A percentile compares a stretch with the other conserved stretches of the same genome.
Evolutionary conservation across 2,888 invertebrate genomes (phyloP).

Genomic region (Erebia epiphron): DNA sequence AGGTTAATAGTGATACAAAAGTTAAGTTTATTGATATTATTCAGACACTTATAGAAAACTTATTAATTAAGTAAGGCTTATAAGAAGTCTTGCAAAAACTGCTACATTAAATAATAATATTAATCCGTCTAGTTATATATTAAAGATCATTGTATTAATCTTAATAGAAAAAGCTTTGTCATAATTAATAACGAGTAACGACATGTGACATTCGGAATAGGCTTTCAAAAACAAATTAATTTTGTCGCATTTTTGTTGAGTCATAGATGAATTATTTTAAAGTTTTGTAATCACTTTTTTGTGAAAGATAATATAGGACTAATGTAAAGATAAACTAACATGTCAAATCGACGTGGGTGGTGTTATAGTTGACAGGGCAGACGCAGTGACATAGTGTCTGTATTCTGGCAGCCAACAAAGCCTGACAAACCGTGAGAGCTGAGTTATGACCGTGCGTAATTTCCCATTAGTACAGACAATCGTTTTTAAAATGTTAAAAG

Average conservation of each 20-base stretch:
- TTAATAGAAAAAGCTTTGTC: conserved; percentile 6
- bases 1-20: conserved; percentile 6
- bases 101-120: neutral
- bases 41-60: neutral
- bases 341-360: conserved; percentile 54
- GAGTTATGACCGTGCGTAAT: conserved; percentile 25
- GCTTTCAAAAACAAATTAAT: neutral
- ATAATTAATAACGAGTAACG: neutral
- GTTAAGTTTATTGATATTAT: conserved; percentile 7
- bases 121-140: too few relatives aligned
- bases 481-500: conserved; percentile 18
- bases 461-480: conserved; percentile 22
- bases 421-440: conserved; percentile 26
- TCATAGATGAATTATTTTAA: conserved; percentile 1
- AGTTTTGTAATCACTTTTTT: neutral
- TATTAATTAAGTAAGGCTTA: conserved; percentile 4
- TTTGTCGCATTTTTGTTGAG: neutral
- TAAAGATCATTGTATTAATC: too few relatives aligned
- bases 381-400: conserved; percentile 55
- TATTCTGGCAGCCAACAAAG: conserved; percentile 48
- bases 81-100: neutral
- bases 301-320: conserved; percentile 13
- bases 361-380: conserved; percentile 51
- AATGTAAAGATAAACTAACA: conserved; percentile 24
- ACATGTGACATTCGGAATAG: neutral